These are phyloP conservation scores for Cylloceria caligata DNA, from an alignment of 2,888 invertebrate genomes.

Conservation along the genomic window DNA sequence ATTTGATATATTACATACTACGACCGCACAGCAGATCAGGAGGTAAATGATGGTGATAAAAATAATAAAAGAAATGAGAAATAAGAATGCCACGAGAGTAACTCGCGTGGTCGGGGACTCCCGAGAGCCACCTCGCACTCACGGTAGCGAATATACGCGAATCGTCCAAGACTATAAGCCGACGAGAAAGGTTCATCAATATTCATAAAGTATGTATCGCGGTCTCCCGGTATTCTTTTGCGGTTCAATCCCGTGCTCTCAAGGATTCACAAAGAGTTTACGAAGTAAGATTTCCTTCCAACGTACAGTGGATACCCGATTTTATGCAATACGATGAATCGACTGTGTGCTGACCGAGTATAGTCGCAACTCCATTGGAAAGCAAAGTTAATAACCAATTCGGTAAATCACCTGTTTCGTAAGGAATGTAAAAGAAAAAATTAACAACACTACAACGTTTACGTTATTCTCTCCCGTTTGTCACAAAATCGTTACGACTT, in stretches of 20 bases:
- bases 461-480: too few relatives aligned
- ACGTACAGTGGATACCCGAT: neutral
- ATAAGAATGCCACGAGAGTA: conserved; percentile 56
- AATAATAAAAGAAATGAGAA: conserved; percentile 49
- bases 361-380: neutral
- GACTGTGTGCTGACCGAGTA: neutral
- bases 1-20: neutral
- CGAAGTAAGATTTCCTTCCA: neutral
- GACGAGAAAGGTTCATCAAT: conserved; percentile 83
- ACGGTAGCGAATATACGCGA: conserved; percentile 33
- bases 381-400: neutral
- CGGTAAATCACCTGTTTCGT: too few relatives aligned
- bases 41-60: conserved; percentile 34
- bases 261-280: conserved; percentile 76
- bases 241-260: conserved; percentile 76
- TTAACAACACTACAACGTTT: too few relatives aligned
- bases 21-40: neutral
- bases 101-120: conserved; percentile 58
- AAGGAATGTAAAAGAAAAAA: too few relatives aligned
- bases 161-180: conserved; percentile 76
- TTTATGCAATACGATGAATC: neutral
- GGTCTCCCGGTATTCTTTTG: conserved; percentile 38
- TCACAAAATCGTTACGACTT: too few relatives aligned
- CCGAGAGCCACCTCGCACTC: conserved; percentile 18
- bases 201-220: conserved; percentile 78